A percentile compares a stretch with the other conserved stretches of the same genome.
phyloP scores from a whole-genome alignment of 2,888 invertebrate genomes.

The Cyclophora albipunctata region DNA sequence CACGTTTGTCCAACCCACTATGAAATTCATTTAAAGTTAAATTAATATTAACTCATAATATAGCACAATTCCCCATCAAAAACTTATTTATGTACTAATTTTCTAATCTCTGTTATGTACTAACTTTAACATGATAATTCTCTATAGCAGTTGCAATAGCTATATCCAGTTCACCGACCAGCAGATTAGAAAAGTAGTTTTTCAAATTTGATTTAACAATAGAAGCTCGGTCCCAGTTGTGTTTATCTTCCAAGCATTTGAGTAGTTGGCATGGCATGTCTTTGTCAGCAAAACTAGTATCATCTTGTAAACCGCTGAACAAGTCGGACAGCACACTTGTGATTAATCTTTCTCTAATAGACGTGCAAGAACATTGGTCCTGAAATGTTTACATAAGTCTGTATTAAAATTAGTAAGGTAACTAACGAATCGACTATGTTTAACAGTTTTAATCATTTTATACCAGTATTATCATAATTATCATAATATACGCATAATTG shows the following conservation, averaged over 20 bases:
- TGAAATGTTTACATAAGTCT: conserved; percentile 19
- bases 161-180: conserved; percentile 56
- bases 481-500: too few relatives aligned
- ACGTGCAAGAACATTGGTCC: conserved; percentile 60
- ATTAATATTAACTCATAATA: too few relatives aligned
- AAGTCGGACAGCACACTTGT: conserved; percentile 46
- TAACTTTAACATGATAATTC: conserved; percentile 58
- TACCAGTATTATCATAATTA: too few relatives aligned
- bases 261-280: conserved; percentile 60
- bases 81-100: too few relatives aligned
- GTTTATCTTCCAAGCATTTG: conserved; percentile 60
- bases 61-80: too few relatives aligned
- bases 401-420: neutral
- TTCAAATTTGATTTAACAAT: conserved; percentile 45
- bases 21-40: too few relatives aligned
- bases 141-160: conserved; percentile 63
- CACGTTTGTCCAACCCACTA: conserved; percentile 60
- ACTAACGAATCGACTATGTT: too few relatives aligned
- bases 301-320: conserved; percentile 52
- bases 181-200: conserved; percentile 46
- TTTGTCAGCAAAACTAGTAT: conserved; percentile 33
- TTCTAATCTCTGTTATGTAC: neutral
- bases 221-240: conserved; percentile 55
- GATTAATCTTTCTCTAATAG: conserved; percentile 47
- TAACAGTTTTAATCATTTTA: too few relatives aligned